Evolutionary conservation across 2,797 vertebrate genomes (phyloP), one percentile per base, ranked within the genome.

Genomic region (Thaleichthys pacificus): DNA sequence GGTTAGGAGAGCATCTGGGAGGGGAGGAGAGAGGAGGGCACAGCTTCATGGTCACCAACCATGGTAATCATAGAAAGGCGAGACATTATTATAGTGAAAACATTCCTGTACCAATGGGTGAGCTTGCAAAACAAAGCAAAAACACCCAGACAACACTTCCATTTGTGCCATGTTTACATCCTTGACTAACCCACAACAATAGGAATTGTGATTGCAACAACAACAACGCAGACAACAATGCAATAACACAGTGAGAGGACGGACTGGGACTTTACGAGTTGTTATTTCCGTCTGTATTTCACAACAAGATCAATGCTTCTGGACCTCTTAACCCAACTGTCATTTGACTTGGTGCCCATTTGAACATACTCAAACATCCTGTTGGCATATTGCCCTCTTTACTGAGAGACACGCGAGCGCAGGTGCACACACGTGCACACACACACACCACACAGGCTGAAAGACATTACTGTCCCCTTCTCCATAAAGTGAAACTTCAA

Each of bases 21-120:
- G 81, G 80, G 80, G 79, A 79, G 79, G 73, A 85, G 19, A n/a
- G 51, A 15, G 6, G 51, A n/a, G 51, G 5, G 51, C 42, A 47
- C 42, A 12, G 42, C 42, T 47, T 47, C 42, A 47, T 47, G 42
- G 42, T 47, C 42, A 14, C 42, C 42, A 47, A 47, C 42, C 42
- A 47, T 47, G 42, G 9, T 14, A 47, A 47, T 47, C 42, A 47
- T 47, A 56, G 51, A 56, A n/a, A n/a, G 51, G 19, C 35, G 49
- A 51, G 49, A 56, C 3, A 56, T 17, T 17, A 15, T 17, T 17
- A n/a, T 2, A n/a, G 19, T 17, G 51, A 56, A n/a, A 56, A 15
- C 87, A 88, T 88, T 90, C 91, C 83, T 92, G 91, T 90, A 83
- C 84, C 88, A 86, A 47, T 3, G 42, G 42, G 77, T 80, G 68